These are phyloP conservation scores for Standfussiana lucernea DNA, from an alignment of 2,888 invertebrate genomes.

Conservation along the genomic window DNA sequence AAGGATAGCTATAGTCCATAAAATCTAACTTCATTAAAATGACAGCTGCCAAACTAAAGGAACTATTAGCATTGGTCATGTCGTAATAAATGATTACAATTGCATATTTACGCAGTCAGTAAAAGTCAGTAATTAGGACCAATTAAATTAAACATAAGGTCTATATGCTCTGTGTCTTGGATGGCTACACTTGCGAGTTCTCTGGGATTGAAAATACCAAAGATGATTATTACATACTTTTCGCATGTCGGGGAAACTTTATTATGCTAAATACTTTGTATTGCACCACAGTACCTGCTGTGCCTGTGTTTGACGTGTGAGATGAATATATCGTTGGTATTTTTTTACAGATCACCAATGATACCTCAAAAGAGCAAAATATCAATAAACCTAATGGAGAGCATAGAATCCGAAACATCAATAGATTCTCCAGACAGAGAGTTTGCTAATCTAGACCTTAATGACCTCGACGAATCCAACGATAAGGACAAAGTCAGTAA, in stretches of 20 bases:
- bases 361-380: constrained; percentile 87
- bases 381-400: constrained; percentile 89
- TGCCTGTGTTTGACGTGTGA: background rate
- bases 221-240: background rate
- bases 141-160: no score
- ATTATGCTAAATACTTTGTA: background rate
- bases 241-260: background rate
- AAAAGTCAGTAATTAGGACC: no score
- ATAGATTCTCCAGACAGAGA: constrained; percentile 88
- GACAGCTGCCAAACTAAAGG: no score
- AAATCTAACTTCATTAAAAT: no score
- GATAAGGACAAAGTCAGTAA: constrained; percentile 80
- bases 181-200: background rate
- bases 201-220: background rate
- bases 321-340: background rate
- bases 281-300: background rate
- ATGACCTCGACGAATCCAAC: constrained; percentile 83
- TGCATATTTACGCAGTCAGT: no score
- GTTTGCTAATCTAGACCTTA: constrained; percentile 85
- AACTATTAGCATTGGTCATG: no score
- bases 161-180: background rate
- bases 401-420: constrained; percentile 89
- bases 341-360: constrained; percentile 87
- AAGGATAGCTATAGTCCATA: no score
- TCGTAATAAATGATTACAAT: no score